Evolutionary conservation across 2,888 invertebrate species (phyloP).

Genomic region (Charanyca ferruginea): DNA sequence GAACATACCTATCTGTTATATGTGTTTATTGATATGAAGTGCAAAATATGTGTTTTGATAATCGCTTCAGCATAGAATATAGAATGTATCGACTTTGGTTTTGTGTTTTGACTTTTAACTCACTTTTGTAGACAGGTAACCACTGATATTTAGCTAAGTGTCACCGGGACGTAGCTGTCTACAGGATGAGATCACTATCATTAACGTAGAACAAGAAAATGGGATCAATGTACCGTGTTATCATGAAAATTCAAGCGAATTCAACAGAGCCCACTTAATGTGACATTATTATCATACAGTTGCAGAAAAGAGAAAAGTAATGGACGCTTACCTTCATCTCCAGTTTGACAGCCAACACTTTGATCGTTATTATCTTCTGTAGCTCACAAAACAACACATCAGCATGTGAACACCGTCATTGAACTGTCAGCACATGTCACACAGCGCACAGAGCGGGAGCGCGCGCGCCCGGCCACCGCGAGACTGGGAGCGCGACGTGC

Average conservation of each 20-base stretch:
- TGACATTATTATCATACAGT: too few relatives aligned
- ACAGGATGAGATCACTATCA: neutral
- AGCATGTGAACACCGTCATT: constrained; percentile 69
- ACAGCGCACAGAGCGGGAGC: constrained; percentile 49
- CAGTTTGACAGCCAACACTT: constrained; percentile 84
- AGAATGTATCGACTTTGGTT: neutral
- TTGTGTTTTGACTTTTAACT: neutral
- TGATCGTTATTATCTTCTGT: constrained; percentile 69
- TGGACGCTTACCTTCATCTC: constrained; percentile 84
- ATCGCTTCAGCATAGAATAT: neutral
- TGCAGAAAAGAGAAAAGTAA: neutral
- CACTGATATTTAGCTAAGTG: neutral
- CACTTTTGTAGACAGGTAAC: neutral
- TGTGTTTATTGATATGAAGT: neutral
- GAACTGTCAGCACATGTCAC: constrained; percentile 71
- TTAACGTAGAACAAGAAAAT: neutral
- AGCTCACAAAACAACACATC: constrained; percentile 77
- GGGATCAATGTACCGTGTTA: too few relatives aligned
- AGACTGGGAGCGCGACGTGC: constrained; percentile 48
- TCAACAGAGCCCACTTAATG: neutral
- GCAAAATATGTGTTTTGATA: constrained; percentile 2
- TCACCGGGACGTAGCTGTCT: too few relatives aligned
- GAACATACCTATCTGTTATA: neutral
- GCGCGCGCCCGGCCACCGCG: constrained; percentile 75
- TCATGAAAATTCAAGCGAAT: constrained; percentile 2